These are phyloP conservation scores for Protobothrops flavoviridis DNA, from an alignment of 2,113 vertebrate species.

Conservation along the genomic window DNA sequence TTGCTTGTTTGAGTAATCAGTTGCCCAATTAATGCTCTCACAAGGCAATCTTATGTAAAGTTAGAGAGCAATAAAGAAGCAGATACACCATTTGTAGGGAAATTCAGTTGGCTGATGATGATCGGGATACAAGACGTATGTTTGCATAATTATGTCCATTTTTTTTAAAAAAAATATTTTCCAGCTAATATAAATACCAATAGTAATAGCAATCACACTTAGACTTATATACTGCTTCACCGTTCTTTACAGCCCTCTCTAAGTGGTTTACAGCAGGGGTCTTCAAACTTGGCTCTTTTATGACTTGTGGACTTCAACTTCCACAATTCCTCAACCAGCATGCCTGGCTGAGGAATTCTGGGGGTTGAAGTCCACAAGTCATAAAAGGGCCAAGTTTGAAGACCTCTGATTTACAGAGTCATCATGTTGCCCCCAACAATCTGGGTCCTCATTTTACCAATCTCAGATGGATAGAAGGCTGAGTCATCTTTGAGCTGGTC, in stretches of 20 bases:
- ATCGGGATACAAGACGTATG: neutral
- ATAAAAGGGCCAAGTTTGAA: too few relatives aligned
- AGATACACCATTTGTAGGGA: too few relatives aligned
- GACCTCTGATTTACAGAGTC: neutral
- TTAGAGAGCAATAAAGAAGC: neutral
- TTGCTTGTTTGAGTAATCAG: conserved; percentile 36
- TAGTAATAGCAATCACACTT: neutral
- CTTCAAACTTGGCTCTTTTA: too few relatives aligned
- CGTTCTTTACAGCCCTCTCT: neutral
- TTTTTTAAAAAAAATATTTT: conserved; percentile 45
- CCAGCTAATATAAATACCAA: conserved; percentile 26
- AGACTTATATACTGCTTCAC: neutral
- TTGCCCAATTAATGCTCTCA: neutral
- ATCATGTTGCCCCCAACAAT: neutral
- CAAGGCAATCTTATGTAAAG: neutral
- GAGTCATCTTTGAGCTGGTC: neutral
- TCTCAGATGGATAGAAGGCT: neutral
- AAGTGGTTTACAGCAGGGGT: neutral
- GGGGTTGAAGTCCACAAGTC: too few relatives aligned
- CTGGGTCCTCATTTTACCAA: neutral
- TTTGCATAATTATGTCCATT: conserved; percentile 7
- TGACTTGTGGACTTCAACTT: too few relatives aligned
- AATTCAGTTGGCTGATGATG: neutral
- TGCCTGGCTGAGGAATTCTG: too few relatives aligned
- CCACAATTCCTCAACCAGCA: too few relatives aligned